Conservation (phyloP, 2,888 invertebrate genomes). For the Zygaena filipendulae region DNA sequence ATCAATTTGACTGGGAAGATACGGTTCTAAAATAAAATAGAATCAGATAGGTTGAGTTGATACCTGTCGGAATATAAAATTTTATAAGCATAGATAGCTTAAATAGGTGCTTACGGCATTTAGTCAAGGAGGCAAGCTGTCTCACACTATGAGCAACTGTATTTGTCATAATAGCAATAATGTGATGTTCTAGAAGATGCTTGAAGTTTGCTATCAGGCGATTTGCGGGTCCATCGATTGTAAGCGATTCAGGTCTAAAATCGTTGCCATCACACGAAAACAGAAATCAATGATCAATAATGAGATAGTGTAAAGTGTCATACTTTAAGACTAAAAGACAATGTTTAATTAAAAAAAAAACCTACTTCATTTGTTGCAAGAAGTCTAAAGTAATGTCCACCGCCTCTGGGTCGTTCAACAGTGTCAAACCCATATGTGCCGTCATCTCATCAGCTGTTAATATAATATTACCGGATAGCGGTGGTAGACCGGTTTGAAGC, state of each 20-base stretch:
- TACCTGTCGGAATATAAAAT: no score
- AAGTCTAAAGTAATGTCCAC: slow-evolving; percentile 30
- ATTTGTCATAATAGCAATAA: slow-evolving; percentile 36
- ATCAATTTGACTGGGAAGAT: no score
- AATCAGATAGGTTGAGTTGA: no score
- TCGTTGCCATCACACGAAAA: no score
- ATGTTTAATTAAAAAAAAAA: no score
- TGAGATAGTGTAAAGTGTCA: no score
- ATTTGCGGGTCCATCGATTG: slow-evolving; percentile 40
- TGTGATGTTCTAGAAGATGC: slow-evolving; percentile 36
- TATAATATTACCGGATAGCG: slow-evolving; percentile 27
- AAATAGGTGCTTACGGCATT: slow-evolving; percentile 42
- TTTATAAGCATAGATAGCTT: no score
- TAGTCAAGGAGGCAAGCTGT: slow-evolving; percentile 26
- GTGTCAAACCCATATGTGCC: slow-evolving; percentile 26
- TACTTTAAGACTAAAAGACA: no score
- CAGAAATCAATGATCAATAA: no score
- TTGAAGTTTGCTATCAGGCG: slow-evolving; percentile 36
- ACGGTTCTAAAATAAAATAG: no score
- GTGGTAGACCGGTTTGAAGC: slow-evolving; percentile 21
- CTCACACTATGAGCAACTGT: slow-evolving; percentile 27
- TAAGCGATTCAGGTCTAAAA: slow-evolving; percentile 38
- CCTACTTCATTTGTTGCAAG: slow-evolving; percentile 32
- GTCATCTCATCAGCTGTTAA: slow-evolving; percentile 34
- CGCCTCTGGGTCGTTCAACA: slow-evolving; percentile 24